These are phyloP conservation scores for Sinocyclocheilus maitianheensis DNA, from an alignment of 2,113 vertebrate species.

Conservation along the genomic window DNA sequence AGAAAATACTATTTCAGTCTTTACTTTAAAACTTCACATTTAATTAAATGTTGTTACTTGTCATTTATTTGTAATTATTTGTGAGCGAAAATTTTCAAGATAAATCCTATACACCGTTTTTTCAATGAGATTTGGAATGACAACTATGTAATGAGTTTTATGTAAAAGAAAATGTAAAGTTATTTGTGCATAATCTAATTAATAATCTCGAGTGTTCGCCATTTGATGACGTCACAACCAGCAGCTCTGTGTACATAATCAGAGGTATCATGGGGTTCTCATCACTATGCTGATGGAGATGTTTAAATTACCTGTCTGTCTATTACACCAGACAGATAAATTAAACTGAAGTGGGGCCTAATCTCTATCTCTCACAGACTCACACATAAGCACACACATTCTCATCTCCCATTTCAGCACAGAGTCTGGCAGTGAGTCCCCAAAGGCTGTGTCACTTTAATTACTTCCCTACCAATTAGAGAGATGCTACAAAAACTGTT, in stretches of 20 bases:
- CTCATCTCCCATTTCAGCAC: conserved; percentile 15
- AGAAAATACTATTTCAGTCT: too few relatives aligned
- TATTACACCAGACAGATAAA: conserved; percentile 28
- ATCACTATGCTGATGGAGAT: background rate
- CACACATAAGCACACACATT: conserved; percentile 32
- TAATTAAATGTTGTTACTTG: background rate
- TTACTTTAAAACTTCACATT: background rate
- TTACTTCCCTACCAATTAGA: conserved; percentile 51
- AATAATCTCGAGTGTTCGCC: background rate
- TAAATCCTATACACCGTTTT: too few relatives aligned
- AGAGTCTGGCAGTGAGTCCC: conserved; percentile 30
- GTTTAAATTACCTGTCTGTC: conserved; percentile 15
- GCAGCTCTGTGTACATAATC: conserved; percentile 5
- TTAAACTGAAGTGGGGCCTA: conserved; percentile 20
- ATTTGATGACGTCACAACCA: background rate
- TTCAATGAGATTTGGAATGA: background rate
- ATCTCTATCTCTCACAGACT: conserved; percentile 8
- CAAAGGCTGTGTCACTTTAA: conserved; percentile 43
- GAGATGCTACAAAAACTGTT: conserved; percentile 44
- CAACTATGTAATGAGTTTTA: background rate
- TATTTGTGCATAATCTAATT: background rate
- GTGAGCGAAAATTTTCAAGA: too few relatives aligned
- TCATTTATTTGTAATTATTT: background rate
- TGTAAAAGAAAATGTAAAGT: background rate
- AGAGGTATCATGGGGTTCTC: background rate